Evolutionary conservation across 2,888 invertebrate species (phyloP), one percentile per base, ranked within the genome.

Genomic region (Ceriagrion tenellum): DNA sequence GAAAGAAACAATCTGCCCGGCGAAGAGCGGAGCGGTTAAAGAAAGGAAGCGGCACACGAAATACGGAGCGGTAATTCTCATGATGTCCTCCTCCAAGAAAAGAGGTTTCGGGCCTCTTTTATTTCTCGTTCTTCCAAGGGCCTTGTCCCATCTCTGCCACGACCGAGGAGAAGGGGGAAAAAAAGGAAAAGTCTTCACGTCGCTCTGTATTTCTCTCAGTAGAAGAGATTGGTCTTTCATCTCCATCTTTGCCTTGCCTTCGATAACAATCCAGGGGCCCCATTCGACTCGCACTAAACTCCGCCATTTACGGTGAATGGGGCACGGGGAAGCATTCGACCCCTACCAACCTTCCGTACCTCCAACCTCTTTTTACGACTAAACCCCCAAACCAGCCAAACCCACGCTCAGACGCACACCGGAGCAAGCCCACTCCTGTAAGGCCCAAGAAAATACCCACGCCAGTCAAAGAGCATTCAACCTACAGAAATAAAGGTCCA

Each of bases 251-350:
- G 18, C 81, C 35, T 18, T 59, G 69, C 69, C 81, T 35, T 35
- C 81, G 81, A 81, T 81, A 81, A 35, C 35, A 81, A 81, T 81
- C 81, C 81, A 59, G 81, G 35, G 81, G 35, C 35, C 81, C 81
- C 13, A 81, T 81, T 81, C 81, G 81, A 81, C 81, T 81, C 81
- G 81, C 81, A 81, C 81, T 81, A 81, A 81, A 81, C 81, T 81
- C 30, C 13, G 4, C 81, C 81, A 81, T 81, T 35, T 81, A 81
- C 35, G 69, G n/a, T 8, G 47, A 47, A 47, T 47, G 59, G 59
- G 35, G 26, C n/a, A n/a, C n/a, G n/a, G 18, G 69, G 26, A 35
- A 30, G 81, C 81, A 81, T 81, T 81, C 35, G 81, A 81, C 81
- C 81, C 56, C 55, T 20, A 30, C 55, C 90, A 20, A 47, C 26